Percentiles rank a stretch among this genome's conserved stretches.
phyloP scores from a whole-genome alignment of 2,888 invertebrate genomes.

The Cephus rjabovi region DNA sequence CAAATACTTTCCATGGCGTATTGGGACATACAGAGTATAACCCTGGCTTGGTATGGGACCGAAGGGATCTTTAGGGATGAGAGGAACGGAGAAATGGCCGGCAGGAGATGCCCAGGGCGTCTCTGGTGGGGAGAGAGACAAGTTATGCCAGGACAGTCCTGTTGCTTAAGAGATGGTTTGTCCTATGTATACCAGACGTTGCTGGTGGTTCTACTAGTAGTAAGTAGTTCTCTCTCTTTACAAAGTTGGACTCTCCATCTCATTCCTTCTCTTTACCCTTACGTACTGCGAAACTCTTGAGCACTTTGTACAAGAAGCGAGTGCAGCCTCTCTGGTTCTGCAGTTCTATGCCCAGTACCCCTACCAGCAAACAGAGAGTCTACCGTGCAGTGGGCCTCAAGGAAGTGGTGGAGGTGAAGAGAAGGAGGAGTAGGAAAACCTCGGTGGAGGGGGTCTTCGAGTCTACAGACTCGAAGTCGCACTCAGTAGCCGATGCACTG shows the following conservation, averaged over 20 bases:
- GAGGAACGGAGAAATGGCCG: not conserved
- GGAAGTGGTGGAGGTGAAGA: not conserved
- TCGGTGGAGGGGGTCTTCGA: not conserved
- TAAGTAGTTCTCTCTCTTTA: not conserved
- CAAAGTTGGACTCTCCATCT: not conserved
- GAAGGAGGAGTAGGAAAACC: not conserved
- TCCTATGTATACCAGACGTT: not conserved
- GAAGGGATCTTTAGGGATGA: not conserved
- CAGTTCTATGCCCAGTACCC: not conserved
- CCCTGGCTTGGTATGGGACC: not conserved
- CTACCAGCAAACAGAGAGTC: not conserved
- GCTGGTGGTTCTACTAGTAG: not conserved
- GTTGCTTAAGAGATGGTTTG: not conserved
- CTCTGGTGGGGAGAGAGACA: not conserved
- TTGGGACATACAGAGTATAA: not conserved
- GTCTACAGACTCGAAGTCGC: not conserved
- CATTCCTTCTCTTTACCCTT: not conserved
- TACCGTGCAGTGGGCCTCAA: not conserved
- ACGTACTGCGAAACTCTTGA: not conserved
- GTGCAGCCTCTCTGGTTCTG: constrained; percentile 3
- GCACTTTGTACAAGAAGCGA: not conserved
- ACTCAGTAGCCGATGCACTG: constrained; percentile 40
- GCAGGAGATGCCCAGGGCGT: not conserved
- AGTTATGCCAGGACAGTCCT: not conserved
- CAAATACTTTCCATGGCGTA: not conserved